These are phyloP conservation scores for Collichthys lucidus DNA, from an alignment of 2,113 vertebrate genomes.

Conservation along the genomic window DNA sequence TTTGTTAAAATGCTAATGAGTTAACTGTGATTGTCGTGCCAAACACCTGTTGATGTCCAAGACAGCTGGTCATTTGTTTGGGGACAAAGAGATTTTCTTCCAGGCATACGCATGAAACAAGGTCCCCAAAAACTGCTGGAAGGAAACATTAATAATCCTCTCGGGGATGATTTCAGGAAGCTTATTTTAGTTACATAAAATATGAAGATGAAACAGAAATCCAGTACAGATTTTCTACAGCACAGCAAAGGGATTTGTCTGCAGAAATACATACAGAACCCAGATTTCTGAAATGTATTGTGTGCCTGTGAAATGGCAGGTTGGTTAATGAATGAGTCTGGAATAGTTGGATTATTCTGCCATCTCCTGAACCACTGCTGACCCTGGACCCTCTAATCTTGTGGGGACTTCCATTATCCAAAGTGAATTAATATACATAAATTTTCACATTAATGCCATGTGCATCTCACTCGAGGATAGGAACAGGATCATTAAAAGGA, in stretches of 20 bases:
- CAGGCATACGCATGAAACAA: slow-evolving; percentile 4
- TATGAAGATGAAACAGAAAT: slow-evolving; percentile 32
- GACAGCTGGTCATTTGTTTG: slow-evolving; percentile 23
- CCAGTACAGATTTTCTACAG: slow-evolving; percentile 6
- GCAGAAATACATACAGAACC: background rate
- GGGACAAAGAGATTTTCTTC: background rate
- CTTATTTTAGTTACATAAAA: slow-evolving; percentile 43
- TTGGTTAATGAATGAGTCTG: background rate
- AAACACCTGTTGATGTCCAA: background rate
- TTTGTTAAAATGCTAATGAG: background rate
- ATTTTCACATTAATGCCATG: slow-evolving; percentile 39
- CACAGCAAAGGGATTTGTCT: slow-evolving; percentile 31
- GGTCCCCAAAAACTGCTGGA: slow-evolving; percentile 6
- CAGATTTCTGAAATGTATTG: background rate
- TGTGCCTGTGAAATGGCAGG: background rate
- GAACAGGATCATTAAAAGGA: slow-evolving; percentile 28
- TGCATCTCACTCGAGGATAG: slow-evolving; percentile 4
- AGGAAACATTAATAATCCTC: slow-evolving; percentile 47
- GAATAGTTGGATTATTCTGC: background rate
- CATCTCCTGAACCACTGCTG: background rate
- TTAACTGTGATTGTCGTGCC: background rate
- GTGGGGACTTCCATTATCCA: slow-evolving; percentile 13
- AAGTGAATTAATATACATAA: slow-evolving; percentile 42
- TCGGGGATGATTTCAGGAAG: slow-evolving; percentile 42
- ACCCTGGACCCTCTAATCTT: background rate